phyloP scores from a whole-genome alignment of 2,888 invertebrate species.

The Sepiola atlantica region DNA sequence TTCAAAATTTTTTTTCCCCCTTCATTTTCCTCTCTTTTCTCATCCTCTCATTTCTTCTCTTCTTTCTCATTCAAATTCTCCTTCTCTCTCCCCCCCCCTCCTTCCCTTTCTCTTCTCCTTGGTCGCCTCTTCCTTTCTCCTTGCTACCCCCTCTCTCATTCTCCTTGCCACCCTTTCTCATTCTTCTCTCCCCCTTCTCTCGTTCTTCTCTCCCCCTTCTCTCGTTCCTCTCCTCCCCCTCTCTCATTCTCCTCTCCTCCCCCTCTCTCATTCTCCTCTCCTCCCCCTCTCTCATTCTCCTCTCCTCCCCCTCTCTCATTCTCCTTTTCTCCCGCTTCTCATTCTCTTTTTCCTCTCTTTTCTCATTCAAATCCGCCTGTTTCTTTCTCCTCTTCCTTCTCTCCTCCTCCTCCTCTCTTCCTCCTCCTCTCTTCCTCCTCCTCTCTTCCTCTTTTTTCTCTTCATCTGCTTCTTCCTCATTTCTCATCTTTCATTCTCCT shows the following conservation, averaged over 20 bases:
- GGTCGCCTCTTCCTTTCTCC: no score
- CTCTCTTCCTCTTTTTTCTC: background rate
- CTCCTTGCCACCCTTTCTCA: no score
- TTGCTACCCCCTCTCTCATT: background rate
- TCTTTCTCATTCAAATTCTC: no score
- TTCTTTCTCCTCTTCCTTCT: background rate
- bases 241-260: background rate
- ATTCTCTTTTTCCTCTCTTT: background rate
- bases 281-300: no score
- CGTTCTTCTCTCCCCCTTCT: background rate
- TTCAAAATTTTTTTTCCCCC: no score
- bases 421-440: background rate
- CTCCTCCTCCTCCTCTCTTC: no score
- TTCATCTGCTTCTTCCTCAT: background rate
- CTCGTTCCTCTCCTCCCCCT: background rate
- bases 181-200: no score
- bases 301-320: no score
- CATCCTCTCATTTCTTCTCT: background rate
- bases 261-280: background rate
- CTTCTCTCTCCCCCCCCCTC: background rate
- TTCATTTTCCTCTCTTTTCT: no score
- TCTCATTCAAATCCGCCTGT: background rate
- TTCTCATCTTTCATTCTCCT: background rate
- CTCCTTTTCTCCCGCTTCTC: no score
- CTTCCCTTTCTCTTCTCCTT: background rate